These are phyloP conservation scores for Harmothoe impar DNA, from an alignment of 2,888 invertebrate species.

Conservation along the genomic window DNA sequence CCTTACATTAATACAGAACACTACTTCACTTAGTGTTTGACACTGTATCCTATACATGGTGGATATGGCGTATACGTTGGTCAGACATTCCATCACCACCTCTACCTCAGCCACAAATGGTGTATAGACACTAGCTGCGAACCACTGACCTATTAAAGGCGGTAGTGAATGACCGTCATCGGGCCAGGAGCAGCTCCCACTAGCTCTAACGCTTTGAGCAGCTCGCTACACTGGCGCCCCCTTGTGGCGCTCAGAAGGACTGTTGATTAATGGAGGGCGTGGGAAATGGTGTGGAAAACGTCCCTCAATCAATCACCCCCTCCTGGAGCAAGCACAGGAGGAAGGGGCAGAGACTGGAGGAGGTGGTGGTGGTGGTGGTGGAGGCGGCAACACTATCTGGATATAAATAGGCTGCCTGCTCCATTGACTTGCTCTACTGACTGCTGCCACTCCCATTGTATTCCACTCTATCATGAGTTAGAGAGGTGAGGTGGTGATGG, in stretches of 20 bases:
- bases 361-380: background rate
- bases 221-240: slow-evolving; percentile 25
- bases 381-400: background rate
- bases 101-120: no score
- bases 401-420: background rate
- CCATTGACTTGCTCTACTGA: background rate
- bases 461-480: background rate
- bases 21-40: no score
- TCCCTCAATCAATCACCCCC: slow-evolving; percentile 48
- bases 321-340: background rate
- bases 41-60: no score
- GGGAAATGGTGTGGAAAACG: slow-evolving; percentile 55
- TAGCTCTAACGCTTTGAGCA: background rate
- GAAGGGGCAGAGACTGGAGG: background rate
- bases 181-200: background rate
- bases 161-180: background rate
- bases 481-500: background rate
- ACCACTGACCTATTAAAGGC: slow-evolving; percentile 12
- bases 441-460: background rate
- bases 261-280: slow-evolving; percentile 53
- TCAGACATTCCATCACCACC: no score
- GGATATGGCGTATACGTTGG: no score
- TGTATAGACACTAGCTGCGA: no score
- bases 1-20: no score
- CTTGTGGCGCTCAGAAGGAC: background rate